Evolutionary conservation across 2,888 invertebrate species (phyloP).

Genomic region (Brachylomia viminalis): DNA sequence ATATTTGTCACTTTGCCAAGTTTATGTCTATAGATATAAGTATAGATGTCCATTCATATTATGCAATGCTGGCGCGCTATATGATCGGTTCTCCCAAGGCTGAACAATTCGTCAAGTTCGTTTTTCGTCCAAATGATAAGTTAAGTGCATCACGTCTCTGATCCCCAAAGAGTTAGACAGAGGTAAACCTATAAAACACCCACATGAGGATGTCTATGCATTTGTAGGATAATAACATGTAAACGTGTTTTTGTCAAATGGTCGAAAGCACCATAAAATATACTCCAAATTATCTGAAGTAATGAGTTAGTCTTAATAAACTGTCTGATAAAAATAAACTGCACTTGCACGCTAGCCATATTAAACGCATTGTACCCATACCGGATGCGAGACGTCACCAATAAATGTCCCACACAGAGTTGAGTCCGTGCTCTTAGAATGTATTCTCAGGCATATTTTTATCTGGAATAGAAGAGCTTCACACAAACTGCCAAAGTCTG

Average conservation of each 20-base stretch:
- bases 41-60: slow-evolving; percentile 36
- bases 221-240: too few species aligned
- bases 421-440: background rate
- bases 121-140: too few species aligned
- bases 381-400: slow-evolving; percentile 29
- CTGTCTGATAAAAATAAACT: slow-evolving; percentile 17
- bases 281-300: too few species aligned
- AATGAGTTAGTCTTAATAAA: background rate
- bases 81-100: background rate
- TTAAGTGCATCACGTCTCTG: too few species aligned
- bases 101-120: background rate
- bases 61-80: background rate
- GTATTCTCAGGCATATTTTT: background rate
- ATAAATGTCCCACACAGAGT: slow-evolving; percentile 24
- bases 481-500: slow-evolving; percentile 2
- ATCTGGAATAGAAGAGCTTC: background rate
- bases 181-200: too few species aligned
- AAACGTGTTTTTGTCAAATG: too few species aligned
- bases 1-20: slow-evolving; percentile 53
- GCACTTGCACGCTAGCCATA: slow-evolving; percentile 15
- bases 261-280: too few species aligned
- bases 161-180: too few species aligned
- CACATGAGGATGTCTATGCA: too few species aligned
- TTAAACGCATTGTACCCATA: slow-evolving; percentile 16
- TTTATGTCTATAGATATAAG: background rate